Evolutionary conservation across 1,140 invertebrate species (phyloP).

Genomic region (Cotesia vestalis): DNA sequence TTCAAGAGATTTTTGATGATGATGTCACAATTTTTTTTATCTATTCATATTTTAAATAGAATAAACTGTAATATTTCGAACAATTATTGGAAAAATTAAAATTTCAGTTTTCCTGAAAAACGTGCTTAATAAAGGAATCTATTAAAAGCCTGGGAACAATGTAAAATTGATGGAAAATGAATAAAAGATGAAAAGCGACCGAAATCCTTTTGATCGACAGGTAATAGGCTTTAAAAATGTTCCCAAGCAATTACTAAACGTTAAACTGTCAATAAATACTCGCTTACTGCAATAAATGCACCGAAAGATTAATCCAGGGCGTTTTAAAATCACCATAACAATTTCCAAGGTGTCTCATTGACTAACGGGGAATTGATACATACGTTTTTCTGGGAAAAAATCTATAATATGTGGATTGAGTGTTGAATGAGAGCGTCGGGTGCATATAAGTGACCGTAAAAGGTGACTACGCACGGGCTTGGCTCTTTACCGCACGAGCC

Average conservation of each 20-base stretch:
- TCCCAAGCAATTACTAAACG: conserved; percentile 10
- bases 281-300: neutral
- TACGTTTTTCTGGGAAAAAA: conserved; percentile 32
- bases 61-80: too few species aligned
- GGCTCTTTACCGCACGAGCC: conserved; percentile 46
- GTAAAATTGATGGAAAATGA: conserved; percentile 2
- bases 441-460: conserved; percentile 47
- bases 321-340: neutral
- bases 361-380: conserved; percentile 19
- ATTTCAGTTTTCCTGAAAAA: too few species aligned
- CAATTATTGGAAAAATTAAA: too few species aligned
- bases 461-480: conserved; percentile 45
- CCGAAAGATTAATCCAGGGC: conserved; percentile 6
- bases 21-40: too few species aligned
- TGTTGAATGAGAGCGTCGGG: neutral
- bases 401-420: neutral
- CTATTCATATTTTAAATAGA: too few species aligned
- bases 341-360: neutral
- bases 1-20: too few species aligned
- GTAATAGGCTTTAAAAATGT: conserved; percentile 3
- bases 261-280: neutral
- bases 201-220: neutral
- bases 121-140: neutral
- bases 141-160: neutral
- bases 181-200: neutral